A percentile compares a stretch with the other conserved stretches of the same genome.
Conservation (phyloP, 2,797 vertebrate species). For the Australoheros facetus region DNA sequence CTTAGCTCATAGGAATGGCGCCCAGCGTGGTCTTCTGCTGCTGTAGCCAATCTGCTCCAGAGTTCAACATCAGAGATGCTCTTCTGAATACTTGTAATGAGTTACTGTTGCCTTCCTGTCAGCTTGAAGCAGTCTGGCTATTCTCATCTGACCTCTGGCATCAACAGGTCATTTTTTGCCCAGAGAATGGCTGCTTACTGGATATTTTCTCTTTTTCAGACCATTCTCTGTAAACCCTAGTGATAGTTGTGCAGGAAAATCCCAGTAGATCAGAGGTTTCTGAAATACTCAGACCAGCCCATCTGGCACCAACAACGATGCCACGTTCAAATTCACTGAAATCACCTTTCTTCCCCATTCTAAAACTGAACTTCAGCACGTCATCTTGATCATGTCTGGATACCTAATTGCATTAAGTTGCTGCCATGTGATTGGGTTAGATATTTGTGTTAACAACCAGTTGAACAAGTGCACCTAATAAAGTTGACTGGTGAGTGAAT, state of each 20-base stretch:
- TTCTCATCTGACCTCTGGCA: not conserved
- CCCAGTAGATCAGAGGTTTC: not conserved
- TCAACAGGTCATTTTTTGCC: not conserved
- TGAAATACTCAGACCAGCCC: not conserved
- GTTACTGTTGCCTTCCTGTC: not conserved
- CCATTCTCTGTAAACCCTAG: too few relatives aligned
- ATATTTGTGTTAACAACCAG: too few relatives aligned
- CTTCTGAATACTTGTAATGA: not conserved
- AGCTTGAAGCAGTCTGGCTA: not conserved
- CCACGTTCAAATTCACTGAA: not conserved
- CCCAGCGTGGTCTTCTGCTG: not conserved
- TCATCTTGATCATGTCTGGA: too few relatives aligned
- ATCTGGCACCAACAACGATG: not conserved
- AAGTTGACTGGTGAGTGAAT: too few relatives aligned
- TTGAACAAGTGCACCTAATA: too few relatives aligned
- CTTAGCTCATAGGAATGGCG: not conserved
- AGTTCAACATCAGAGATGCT: not conserved
- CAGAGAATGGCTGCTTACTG: not conserved
- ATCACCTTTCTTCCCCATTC: not conserved
- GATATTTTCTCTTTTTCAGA: not conserved
- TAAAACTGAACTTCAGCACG: too few relatives aligned
- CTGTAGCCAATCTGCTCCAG: not conserved
- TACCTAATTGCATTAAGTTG: too few relatives aligned
- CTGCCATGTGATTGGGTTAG: too few relatives aligned
- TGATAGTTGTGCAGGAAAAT: too few relatives aligned